A percentile compares a stretch with the other conserved stretches of the same genome.
These are phyloP conservation scores for Urosaurus nigricauda DNA, from an alignment of 2,797 vertebrate species.

Conservation along the genomic window DNA sequence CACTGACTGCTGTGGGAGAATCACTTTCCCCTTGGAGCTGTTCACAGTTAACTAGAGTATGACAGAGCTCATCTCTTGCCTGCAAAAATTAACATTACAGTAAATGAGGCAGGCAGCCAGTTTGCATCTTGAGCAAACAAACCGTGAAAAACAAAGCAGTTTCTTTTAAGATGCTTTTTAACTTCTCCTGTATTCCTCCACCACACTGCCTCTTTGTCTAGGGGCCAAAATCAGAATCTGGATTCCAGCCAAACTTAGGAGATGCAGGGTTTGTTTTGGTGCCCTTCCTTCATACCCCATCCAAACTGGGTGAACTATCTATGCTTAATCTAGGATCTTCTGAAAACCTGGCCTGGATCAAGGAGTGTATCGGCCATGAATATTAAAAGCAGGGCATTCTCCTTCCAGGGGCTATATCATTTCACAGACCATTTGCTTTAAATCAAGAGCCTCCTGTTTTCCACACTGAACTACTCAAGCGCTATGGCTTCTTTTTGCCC, in stretches of 20 bases:
- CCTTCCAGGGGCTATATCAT: neutral
- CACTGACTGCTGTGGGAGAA: neutral
- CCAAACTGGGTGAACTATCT: too few species aligned
- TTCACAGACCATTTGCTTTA: neutral
- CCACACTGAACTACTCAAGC: neutral
- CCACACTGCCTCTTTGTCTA: neutral
- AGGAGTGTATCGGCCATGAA: too few species aligned
- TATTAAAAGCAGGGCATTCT: neutral
- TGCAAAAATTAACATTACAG: neutral
- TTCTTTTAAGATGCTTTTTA: neutral
- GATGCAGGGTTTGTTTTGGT: too few species aligned
- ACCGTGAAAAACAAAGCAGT: neutral
- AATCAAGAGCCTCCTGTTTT: neutral
- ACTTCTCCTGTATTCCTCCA: neutral
- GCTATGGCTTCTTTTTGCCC: neutral
- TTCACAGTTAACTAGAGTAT: neutral
- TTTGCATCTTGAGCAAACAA: neutral
- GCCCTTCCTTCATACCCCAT: too few species aligned
- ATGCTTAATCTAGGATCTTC: too few species aligned
- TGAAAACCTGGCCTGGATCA: too few species aligned
- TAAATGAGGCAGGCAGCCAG: neutral
- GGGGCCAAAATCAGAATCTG: too few species aligned
- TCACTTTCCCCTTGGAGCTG: neutral
- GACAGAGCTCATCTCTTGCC: neutral
- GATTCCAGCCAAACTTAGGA: too few species aligned